Conservation (phyloP, 2,888 invertebrate species). For the Acronicta aceris region DNA sequence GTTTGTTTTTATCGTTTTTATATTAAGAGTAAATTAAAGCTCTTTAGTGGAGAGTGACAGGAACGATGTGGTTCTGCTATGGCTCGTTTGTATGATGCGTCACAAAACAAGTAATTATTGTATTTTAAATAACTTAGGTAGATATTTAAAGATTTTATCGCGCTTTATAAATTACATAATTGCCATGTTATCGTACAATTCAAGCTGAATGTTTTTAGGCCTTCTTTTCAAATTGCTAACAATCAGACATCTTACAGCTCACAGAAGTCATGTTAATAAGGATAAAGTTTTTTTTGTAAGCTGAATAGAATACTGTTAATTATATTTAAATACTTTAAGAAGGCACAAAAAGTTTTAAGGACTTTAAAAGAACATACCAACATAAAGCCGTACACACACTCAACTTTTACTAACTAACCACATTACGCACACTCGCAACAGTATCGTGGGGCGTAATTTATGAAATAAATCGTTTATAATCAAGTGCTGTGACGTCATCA, state of each 20-base stretch:
- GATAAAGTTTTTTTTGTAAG: no score
- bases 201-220: no score
- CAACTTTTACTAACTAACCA: constrained; percentile 53
- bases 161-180: no score
- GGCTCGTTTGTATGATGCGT: not conserved
- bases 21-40: constrained; percentile 32
- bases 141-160: no score
- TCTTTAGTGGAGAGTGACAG: not conserved
- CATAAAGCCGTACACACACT: constrained; percentile 10
- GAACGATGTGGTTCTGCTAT: not conserved
- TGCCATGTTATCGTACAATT: no score
- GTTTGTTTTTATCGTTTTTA: constrained; percentile 48
- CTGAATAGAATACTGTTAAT: no score
- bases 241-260: no score
- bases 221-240: no score
- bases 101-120: no score
- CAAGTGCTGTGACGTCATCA: constrained; percentile 87
- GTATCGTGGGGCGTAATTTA: constrained; percentile 69
- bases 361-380: constrained; percentile 1
- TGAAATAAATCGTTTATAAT: constrained; percentile 88
- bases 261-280: no score
- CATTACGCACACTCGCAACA: constrained; percentile 47
- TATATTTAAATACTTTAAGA: no score
- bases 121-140: no score
- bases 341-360: not conserved